phyloP scores from a whole-genome alignment of 1,140 invertebrate genomes.

The Drosophila kepulauana region DNA sequence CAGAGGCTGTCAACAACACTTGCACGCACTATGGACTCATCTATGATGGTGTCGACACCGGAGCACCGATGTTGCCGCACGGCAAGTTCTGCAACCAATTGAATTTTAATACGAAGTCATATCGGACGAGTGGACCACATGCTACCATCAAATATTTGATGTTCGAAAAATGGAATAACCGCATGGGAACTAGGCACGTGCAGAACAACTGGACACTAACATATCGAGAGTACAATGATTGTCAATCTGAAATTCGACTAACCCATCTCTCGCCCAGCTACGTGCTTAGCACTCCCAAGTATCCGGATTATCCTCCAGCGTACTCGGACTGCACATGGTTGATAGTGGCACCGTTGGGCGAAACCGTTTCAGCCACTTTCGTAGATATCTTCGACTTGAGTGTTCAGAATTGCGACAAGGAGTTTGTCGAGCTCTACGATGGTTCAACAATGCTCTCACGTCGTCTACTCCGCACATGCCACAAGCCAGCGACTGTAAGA shows the following conservation, averaged over 20 bases:
- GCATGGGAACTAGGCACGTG: accelerated
- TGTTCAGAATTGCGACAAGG: slow-evolving; percentile 86
- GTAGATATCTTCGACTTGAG: slow-evolving; percentile 89
- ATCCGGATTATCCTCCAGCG: slow-evolving; percentile 90
- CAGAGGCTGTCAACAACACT: accelerated
- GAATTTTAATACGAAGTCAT: slow-evolving; percentile 6
- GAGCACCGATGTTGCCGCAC: slow-evolving; percentile 88
- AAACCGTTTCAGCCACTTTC: slow-evolving; percentile 91
- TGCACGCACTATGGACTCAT: slow-evolving; percentile 84
- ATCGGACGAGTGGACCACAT: slow-evolving; percentile 60
- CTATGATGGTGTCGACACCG: slow-evolving; percentile 89
- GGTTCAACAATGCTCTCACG: slow-evolving; percentile 89
- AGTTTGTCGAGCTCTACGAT: slow-evolving; percentile 92
- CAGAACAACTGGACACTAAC: slow-evolving; percentile 61
- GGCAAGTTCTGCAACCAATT: slow-evolving; percentile 62
- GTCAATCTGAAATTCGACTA: slow-evolving; percentile 80
- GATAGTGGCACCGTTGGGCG: slow-evolving; percentile 89
- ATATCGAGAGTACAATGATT: slow-evolving; percentile 71
- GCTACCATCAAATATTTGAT: slow-evolving; percentile 55
- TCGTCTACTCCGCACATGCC: slow-evolving; percentile 88
- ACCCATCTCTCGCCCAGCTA: slow-evolving; percentile 73
- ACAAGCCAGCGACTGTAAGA: slow-evolving; percentile 86
- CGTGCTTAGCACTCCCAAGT: slow-evolving; percentile 90
- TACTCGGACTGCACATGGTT: slow-evolving; percentile 93
- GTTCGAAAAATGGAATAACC: background rate